A percentile compares a stretch with the other conserved stretches of the same genome.
phyloP scores from a whole-genome alignment of 1,140 invertebrate genomes.

The Brachionus koreanus region DNA sequence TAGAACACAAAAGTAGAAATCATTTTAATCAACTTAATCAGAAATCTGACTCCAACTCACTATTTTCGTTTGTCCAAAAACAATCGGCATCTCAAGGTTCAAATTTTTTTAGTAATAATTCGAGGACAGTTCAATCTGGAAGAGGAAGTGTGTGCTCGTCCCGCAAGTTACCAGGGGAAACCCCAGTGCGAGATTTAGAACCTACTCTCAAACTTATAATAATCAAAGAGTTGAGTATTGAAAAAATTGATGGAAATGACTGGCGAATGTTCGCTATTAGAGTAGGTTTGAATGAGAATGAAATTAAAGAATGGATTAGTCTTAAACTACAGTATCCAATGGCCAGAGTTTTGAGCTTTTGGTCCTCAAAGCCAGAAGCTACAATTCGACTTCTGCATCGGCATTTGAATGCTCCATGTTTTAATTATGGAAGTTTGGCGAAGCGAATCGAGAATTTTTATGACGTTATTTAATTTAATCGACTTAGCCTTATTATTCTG shows the following conservation, averaged over 20 bases:
- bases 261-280: conserved; percentile 54
- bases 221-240: conserved; percentile 52
- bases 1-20: background rate
- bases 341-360: conserved; percentile 52
- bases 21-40: background rate
- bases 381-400: conserved; percentile 55
- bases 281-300: conserved; percentile 51
- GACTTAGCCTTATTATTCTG: background rate
- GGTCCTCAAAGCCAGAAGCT: conserved; percentile 52
- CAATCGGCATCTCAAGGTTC: background rate
- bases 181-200: conserved; percentile 53
- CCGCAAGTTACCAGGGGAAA: conserved; percentile 51
- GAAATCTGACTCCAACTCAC: background rate
- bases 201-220: conserved; percentile 50
- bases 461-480: conserved; percentile 50
- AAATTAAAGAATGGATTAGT: conserved; percentile 52
- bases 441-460: conserved; percentile 56
- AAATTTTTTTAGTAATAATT: background rate
- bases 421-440: conserved; percentile 51
- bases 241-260: conserved; percentile 54
- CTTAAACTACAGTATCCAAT: conserved; percentile 52
- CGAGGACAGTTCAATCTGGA: background rate
- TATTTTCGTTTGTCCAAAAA: background rate
- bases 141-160: conserved; percentile 34
- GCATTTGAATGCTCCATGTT: conserved; percentile 55